Evolutionary conservation across 2,113 vertebrate genomes (phyloP), one percentile per base, ranked within the genome.

Genomic region (Charadrius vociferus): DNA sequence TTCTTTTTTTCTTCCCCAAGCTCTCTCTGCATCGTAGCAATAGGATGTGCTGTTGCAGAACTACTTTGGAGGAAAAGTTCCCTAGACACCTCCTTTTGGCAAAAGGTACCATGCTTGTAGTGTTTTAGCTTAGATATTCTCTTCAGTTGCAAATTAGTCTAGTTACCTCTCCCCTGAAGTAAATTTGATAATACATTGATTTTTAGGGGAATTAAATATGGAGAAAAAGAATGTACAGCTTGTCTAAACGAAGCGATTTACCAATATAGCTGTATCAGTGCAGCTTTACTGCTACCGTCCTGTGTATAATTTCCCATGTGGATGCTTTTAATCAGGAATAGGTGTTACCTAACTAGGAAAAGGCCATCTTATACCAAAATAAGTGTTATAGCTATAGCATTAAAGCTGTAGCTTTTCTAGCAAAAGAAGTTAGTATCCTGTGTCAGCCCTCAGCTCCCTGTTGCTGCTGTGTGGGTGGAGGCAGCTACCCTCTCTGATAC

Each of bases 241-340:
- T 91, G 86, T 81, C 58, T 80, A 74, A 58, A 77, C 34, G 81
- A 68, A 77, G 62, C n/a, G 55, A 70, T 93, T 93, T 85, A 88
- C 58, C 63, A 39, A 22, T 26, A 61, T n/a, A 82, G 84, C 59
- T 91, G 37, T 65, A 17, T 7, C 11, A 3, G 62, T 36, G 67
- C 58, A 61, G 41, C 50, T 70, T 63, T 53, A 45, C 81, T 88
- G 72, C 89, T 93, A 9, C 63, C 62, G 79, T n/a, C 84, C 59
- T 41, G 50, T 47, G 41, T 73, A 52, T 86, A 74, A 96, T 93
- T 95, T 93, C 93, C 91, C 84, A 82, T 67, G 87, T 90, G 84
- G 70, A 79, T 80, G 78, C 62, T 95, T 95, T 96, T 91, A 91
- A 95, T 97, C 91, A 87, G 73, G 24, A 91, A 82, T 86, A 73